Percentiles rank a stretch among this genome's conserved stretches.
Conservation (phyloP, 2,113 vertebrate genomes). For the Oreochromis spilurus region DNA sequence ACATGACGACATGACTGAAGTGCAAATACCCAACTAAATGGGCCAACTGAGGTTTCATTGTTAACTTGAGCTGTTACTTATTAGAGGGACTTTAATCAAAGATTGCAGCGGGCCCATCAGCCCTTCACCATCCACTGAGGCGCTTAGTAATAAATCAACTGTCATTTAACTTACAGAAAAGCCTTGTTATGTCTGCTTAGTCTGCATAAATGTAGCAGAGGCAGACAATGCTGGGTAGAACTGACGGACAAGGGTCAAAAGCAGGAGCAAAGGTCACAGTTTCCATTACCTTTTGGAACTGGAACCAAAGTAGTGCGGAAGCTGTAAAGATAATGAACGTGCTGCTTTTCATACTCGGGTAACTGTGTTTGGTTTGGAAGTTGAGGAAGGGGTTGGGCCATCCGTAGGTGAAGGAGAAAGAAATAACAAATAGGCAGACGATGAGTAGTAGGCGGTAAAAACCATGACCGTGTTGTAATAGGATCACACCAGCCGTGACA, state of each 20-base stretch:
- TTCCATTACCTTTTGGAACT: not conserved
- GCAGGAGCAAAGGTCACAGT: slow-evolving; percentile 21
- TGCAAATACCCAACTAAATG: slow-evolving; percentile 13
- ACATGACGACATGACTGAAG: slow-evolving; percentile 27
- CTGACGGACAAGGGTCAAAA: slow-evolving; percentile 9
- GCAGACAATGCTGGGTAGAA: slow-evolving; percentile 2
- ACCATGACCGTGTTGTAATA: not conserved
- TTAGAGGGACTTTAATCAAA: slow-evolving; percentile 21
- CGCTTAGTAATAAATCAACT: slow-evolving; percentile 9
- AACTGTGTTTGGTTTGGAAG: not conserved
- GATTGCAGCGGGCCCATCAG: not conserved
- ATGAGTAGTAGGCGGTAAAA: not conserved
- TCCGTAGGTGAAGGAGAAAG: not conserved
- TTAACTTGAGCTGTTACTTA: slow-evolving; percentile 57
- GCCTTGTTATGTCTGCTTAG: slow-evolving; percentile 3
- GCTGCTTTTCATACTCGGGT: slow-evolving; percentile 14
- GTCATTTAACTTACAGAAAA: not conserved
- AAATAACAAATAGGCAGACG: not conserved
- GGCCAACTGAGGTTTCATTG: slow-evolving; percentile 39
- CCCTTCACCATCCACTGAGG: not conserved
- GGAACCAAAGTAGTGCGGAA: not conserved
- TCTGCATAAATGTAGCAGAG: not conserved
- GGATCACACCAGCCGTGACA: not conserved
- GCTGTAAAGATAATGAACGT: slow-evolving; percentile 3
- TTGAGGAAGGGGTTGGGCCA: not conserved